phyloP scores from a whole-genome alignment of 2,888 invertebrate genomes.

The Drosophila ezoana region DNA sequence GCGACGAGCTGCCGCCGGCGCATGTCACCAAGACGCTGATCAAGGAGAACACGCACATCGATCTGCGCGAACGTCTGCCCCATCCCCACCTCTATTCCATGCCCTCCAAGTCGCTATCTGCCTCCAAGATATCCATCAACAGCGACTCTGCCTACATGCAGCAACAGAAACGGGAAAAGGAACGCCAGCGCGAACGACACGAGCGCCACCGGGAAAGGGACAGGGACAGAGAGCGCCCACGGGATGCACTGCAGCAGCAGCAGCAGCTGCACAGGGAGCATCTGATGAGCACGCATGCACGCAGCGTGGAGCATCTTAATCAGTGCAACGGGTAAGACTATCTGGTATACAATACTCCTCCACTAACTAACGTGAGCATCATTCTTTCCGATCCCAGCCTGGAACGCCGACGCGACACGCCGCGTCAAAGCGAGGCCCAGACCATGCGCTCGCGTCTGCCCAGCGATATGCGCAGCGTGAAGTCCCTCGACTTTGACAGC shows the following conservation, averaged over 20 bases:
- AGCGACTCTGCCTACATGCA: constrained; percentile 82
- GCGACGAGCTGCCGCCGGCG: constrained; percentile 63
- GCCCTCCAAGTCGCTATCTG: constrained; percentile 82
- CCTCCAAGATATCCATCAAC: constrained; percentile 84
- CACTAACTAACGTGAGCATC: background rate
- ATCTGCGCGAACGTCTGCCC: constrained; percentile 69
- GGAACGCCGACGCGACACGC: constrained; percentile 77
- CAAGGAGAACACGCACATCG: constrained; percentile 82
- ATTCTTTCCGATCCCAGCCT: constrained; percentile 45
- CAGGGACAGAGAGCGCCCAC: constrained; percentile 33
- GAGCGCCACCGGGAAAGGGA: constrained; percentile 63
- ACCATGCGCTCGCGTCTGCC: constrained; percentile 70
- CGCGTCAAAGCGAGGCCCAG: constrained; percentile 69
- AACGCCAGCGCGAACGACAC: constrained; percentile 78
- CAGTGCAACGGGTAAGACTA: constrained; percentile 80
- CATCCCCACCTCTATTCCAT: constrained; percentile 67
- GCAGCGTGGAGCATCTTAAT: constrained; percentile 84
- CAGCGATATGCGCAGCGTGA: constrained; percentile 87
- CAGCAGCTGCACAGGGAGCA: constrained; percentile 72
- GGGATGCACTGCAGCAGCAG: constrained; percentile 68
- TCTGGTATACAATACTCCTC: background rate
- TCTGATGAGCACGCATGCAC: constrained; percentile 78
- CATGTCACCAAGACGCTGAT: constrained; percentile 84
- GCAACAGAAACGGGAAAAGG: constrained; percentile 79
- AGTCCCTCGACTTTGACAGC: constrained; percentile 92